These are phyloP conservation scores for Hypselothyrea guttata DNA, from an alignment of 2,888 invertebrate species.

Conservation along the genomic window DNA sequence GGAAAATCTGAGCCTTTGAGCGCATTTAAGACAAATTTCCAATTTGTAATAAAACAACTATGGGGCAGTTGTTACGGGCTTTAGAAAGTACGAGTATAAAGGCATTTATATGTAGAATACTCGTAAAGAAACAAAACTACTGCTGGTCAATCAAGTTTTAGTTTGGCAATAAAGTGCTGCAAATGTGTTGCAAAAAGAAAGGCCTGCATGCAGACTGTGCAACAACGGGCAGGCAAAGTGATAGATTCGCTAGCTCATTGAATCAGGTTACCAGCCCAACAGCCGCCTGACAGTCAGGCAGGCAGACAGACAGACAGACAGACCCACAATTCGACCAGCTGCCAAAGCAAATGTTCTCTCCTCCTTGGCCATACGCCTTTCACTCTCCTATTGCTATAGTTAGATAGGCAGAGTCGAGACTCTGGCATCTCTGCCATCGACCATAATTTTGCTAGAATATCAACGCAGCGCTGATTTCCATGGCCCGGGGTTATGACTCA, in stretches of 20 bases:
- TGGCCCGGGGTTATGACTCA: constrained; percentile 44
- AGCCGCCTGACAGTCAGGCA: not conserved
- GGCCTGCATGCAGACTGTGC: constrained; percentile 34
- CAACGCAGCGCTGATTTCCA: constrained; percentile 56
- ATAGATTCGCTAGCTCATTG: constrained; percentile 65
- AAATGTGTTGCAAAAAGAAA: constrained; percentile 49
- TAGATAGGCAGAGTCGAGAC: constrained; percentile 15
- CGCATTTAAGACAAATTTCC: constrained; percentile 55
- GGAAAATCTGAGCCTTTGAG: constrained; percentile 34
- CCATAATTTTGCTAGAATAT: constrained; percentile 46
- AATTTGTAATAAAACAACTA: constrained; percentile 59
- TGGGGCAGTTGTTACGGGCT: constrained; percentile 27
- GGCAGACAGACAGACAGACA: constrained; percentile 3
- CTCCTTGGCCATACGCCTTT: constrained; percentile 35
- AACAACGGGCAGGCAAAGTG: constrained; percentile 32
- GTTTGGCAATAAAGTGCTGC: constrained; percentile 36
- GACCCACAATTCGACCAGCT: constrained; percentile 45
- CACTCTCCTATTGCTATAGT: constrained; percentile 51
- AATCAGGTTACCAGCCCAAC: constrained; percentile 68
- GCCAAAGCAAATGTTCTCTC: constrained; percentile 33
- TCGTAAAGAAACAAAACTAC: constrained; percentile 25
- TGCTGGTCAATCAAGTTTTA: constrained; percentile 55
- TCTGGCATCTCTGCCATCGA: constrained; percentile 32
- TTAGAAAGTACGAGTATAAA: constrained; percentile 56
- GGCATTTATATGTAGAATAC: constrained; percentile 34